Evolutionary conservation across 1,140 invertebrate genomes (phyloP).

Genomic region (Zaprionus tsacasi): DNA sequence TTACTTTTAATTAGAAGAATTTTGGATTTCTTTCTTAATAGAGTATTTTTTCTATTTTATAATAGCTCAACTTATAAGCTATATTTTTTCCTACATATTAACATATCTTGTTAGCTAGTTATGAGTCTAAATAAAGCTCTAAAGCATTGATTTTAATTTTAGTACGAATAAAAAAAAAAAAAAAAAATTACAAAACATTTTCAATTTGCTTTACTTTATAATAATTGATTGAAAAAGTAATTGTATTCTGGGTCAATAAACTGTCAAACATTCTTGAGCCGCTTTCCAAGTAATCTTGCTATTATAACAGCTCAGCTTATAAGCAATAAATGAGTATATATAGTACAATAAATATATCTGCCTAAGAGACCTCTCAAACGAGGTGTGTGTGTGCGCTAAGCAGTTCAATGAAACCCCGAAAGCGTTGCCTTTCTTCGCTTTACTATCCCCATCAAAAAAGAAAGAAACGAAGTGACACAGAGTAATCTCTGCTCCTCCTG

Average conservation of each 20-base stretch:
- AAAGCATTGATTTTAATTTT: too few species aligned
- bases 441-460: constrained; percentile 1
- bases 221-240: neutral
- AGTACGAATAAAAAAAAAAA: too few species aligned
- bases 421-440: neutral
- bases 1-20: neutral
- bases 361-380: neutral
- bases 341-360: neutral
- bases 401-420: neutral
- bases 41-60: too few species aligned
- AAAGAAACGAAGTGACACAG: neutral
- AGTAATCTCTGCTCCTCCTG: constrained; percentile 3
- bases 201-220: too few species aligned
- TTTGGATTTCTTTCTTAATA: too few species aligned
- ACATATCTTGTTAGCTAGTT: too few species aligned
- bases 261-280: neutral
- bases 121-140: too few species aligned
- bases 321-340: neutral
- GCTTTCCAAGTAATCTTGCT: neutral
- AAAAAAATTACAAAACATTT: too few species aligned
- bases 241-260: neutral
- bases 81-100: too few species aligned
- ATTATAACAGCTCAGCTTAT: neutral
- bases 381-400: neutral
- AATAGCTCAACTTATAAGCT: too few species aligned